A percentile compares a stretch with the other conserved stretches of the same genome.
Conservation (phyloP, 2,888 invertebrate species). For the Molanna angustata region DNA sequence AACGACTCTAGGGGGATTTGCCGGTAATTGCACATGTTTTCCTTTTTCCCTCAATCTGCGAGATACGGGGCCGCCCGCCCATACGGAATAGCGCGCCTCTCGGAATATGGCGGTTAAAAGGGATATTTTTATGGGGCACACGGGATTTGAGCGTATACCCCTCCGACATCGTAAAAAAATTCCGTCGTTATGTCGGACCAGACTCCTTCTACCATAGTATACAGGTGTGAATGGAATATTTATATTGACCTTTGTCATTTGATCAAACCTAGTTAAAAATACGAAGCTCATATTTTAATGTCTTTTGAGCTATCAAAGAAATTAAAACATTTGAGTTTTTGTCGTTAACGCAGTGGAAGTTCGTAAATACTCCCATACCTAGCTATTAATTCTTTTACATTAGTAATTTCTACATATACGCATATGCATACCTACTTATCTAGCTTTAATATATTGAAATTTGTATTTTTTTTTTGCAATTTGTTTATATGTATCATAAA, state of each 20-base stretch:
- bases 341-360: no score
- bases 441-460: no score
- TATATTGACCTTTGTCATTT: conserved; percentile 5
- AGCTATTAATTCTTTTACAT: no score
- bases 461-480: no score
- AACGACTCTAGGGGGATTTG: conserved; percentile 20
- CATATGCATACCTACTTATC: no score
- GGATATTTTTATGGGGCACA: conserved; percentile 31
- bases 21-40: conserved; percentile 16
- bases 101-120: conserved; percentile 31
- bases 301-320: no score
- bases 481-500: no score
- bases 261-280: neutral
- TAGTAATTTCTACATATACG: no score
- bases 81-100: conserved; percentile 3
- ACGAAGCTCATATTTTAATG: neutral
- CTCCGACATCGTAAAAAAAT: conserved; percentile 20
- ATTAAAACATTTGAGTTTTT: no score
- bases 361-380: no score
- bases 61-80: neutral
- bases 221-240: conserved; percentile 17
- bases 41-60: conserved; percentile 3
- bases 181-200: conserved; percentile 1
- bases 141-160: conserved; percentile 26
- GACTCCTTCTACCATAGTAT: neutral